Conservation (phyloP, 2,888 invertebrate genomes). For the Drosophila bunnanda region DNA sequence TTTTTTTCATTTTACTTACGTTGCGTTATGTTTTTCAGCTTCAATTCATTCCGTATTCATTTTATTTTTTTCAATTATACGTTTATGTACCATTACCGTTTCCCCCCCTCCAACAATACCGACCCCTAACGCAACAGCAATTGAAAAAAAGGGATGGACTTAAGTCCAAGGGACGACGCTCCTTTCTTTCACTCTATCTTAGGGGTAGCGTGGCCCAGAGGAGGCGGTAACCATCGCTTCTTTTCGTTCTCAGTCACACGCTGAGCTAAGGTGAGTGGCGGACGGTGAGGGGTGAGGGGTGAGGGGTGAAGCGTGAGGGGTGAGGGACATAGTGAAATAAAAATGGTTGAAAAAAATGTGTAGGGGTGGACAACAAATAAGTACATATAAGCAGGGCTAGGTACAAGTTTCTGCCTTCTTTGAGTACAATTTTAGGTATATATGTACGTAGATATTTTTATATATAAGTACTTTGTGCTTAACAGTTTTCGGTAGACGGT, state of each 20-base stretch:
- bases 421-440: conserved; percentile 8
- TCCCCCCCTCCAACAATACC: neutral
- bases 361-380: conserved; percentile 46
- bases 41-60: conserved; percentile 18
- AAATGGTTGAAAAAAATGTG: conserved; percentile 66
- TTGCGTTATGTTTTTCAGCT: conserved; percentile 24
- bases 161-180: conserved; percentile 21
- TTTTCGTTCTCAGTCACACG: conserved; percentile 19
- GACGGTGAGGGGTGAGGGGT: too few species aligned
- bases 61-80: conserved; percentile 12
- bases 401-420: conserved; percentile 8
- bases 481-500: neutral
- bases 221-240: conserved; percentile 36
- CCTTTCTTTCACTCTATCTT: conserved; percentile 30
- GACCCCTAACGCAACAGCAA: conserved; percentile 16
- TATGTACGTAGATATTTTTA: conserved; percentile 1
- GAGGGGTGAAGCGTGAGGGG: too few species aligned
- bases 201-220: conserved; percentile 38
- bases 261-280: conserved; percentile 47
- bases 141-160: conserved; percentile 19
- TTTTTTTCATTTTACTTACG: conserved; percentile 7
- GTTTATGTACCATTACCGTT: conserved; percentile 4
- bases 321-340: conserved; percentile 50
- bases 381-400: conserved; percentile 6
- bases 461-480: neutral